Conservation (phyloP, 1,140 invertebrate genomes). For the Lepidostoma basale region DNA sequence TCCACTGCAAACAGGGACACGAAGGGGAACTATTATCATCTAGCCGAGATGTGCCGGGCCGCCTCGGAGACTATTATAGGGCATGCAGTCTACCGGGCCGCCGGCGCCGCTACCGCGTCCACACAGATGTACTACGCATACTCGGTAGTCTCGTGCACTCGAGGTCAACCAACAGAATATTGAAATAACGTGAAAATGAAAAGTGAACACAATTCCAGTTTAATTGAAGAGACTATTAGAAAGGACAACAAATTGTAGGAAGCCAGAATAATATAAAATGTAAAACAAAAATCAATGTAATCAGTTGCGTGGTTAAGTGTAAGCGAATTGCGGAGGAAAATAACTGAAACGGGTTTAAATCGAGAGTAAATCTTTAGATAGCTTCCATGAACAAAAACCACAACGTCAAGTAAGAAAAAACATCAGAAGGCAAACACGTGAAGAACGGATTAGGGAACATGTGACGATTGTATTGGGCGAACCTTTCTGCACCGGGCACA, state of each 20-base stretch:
- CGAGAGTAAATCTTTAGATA: background rate
- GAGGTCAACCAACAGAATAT: no score
- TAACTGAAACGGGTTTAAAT: background rate
- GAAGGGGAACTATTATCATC: constrained; percentile 32
- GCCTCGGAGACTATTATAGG: background rate
- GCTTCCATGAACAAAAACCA: background rate
- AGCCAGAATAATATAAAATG: background rate
- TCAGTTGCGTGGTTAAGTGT: background rate
- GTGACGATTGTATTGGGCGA: constrained; percentile 47
- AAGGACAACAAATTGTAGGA: background rate
- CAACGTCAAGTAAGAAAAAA: background rate
- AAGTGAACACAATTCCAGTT: no score
- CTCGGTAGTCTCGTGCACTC: constrained; percentile 7
- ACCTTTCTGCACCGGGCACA: constrained; percentile 63
- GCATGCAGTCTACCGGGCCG: background rate
- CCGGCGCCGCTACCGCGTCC: no score
- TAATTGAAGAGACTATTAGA: background rate
- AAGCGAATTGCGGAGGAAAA: background rate
- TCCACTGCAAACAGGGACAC: constrained; percentile 62
- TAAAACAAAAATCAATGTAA: background rate
- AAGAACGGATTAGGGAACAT: constrained; percentile 6
- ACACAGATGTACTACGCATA: no score
- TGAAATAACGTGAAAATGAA: no score
- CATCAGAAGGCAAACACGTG: constrained; percentile 1
- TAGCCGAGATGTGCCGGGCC: background rate